phyloP scores from a whole-genome alignment of 2,797 vertebrate genomes.

The Phalanger gymnotis region DNA sequence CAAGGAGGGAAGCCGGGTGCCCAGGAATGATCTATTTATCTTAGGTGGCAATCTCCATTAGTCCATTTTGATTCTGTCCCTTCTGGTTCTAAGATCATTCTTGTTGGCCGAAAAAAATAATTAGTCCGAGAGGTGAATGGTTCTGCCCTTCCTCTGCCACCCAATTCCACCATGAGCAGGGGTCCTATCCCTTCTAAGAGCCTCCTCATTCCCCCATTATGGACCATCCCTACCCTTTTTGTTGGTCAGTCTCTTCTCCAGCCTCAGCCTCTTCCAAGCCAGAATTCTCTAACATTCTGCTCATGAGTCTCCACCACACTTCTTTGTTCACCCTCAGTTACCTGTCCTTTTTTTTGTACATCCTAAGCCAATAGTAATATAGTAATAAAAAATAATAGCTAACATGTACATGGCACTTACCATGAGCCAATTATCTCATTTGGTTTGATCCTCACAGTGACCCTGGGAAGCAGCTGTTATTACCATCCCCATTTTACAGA shows the following conservation, averaged over 20 bases:
- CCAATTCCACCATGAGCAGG: not conserved
- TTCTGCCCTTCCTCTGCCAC: not conserved
- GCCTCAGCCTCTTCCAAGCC: not conserved
- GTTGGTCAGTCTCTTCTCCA: not conserved
- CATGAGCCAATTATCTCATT: not conserved
- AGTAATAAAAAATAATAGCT: not conserved
- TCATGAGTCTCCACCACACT: not conserved
- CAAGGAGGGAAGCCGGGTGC: not conserved
- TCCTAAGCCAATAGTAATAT: not conserved
- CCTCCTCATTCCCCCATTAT: not conserved
- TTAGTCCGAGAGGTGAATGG: not conserved
- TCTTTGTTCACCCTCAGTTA: not conserved
- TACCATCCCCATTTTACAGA: not conserved
- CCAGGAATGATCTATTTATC: not conserved
- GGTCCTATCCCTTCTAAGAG: not conserved
- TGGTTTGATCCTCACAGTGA: not conserved
- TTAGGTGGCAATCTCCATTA: not conserved
- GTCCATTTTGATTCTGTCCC: not conserved
- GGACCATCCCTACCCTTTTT: not conserved
- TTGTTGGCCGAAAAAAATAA: not conserved
- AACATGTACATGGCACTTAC: not conserved
- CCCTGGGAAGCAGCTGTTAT: not conserved
- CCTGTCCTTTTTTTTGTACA: not conserved
- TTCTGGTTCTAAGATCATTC: not conserved
- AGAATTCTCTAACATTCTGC: not conserved